Percentiles rank a stretch among this genome's conserved stretches.
Evolutionary conservation across 2,888 invertebrate genomes (phyloP).

Genomic region (Drosophila setosimentum): DNA sequence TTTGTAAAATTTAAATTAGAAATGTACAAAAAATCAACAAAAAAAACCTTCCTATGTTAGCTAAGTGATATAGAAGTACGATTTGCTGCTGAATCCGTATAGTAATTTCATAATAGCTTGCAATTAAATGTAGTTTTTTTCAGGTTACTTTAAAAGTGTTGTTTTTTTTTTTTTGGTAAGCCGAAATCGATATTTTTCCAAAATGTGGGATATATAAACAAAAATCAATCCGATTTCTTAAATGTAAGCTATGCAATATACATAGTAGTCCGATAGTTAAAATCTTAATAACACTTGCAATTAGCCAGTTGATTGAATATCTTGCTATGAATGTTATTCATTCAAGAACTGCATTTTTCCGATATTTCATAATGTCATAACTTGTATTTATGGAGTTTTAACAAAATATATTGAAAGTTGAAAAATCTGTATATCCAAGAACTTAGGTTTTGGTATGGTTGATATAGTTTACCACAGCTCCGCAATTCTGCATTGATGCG

Average conservation of each 20-base stretch:
- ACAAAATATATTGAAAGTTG: not conserved
- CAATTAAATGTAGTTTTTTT: not conserved
- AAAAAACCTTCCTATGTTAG: fast-evolving
- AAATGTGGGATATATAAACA: not conserved
- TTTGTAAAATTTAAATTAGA: not conserved
- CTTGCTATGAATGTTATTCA: too few relatives aligned
- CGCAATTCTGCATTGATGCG: not conserved
- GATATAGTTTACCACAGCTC: not conserved
- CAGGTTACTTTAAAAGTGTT: not conserved
- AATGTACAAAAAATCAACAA: not conserved
- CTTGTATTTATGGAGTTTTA: too few relatives aligned
- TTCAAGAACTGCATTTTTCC: too few relatives aligned
- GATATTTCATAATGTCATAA: too few relatives aligned
- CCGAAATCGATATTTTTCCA: not conserved
- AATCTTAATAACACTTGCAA: too few relatives aligned
- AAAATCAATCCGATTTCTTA: too few relatives aligned
- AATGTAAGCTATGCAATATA: too few relatives aligned
- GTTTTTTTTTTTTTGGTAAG: not conserved
- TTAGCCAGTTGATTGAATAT: too few relatives aligned
- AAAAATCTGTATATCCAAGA: not conserved
- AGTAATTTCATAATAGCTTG: not conserved
- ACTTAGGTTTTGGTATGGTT: not conserved
- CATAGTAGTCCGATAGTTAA: too few relatives aligned
- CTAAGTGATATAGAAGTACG: not conserved
- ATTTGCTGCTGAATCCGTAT: not conserved